Conservation (phyloP, 2,797 vertebrate genomes). For the Clarias pachynema region DNA sequence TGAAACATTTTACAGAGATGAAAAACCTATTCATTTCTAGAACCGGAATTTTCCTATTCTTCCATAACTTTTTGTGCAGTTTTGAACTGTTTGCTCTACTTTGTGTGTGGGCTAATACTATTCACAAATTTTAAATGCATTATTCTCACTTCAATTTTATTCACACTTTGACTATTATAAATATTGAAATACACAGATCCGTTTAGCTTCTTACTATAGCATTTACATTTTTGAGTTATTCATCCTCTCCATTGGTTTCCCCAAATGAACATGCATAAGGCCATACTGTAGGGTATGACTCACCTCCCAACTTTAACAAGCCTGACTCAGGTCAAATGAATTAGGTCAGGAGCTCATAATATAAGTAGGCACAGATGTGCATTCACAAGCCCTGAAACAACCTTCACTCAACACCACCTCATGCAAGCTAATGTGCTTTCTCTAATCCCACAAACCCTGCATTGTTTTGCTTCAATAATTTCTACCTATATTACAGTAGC, state of each 20-base stretch:
- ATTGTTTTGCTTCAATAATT: conserved; percentile 21
- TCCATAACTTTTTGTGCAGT: not conserved
- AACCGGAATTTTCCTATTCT: not conserved
- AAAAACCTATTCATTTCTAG: conserved; percentile 11
- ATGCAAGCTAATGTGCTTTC: conserved; percentile 30
- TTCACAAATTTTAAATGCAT: not conserved
- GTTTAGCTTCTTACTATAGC: not conserved
- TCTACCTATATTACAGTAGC: conserved; percentile 16
- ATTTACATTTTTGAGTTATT: not conserved
- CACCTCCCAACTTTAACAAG: conserved; percentile 7
- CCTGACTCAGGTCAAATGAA: conserved; percentile 39
- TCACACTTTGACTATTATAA: not conserved
- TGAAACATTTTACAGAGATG: conserved; percentile 6
- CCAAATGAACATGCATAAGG: conserved; percentile 19
- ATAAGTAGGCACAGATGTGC: conserved; percentile 41
- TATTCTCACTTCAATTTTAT: not conserved
- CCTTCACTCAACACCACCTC: conserved; percentile 39
- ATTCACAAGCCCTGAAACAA: conserved; percentile 29
- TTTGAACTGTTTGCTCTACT: not conserved
- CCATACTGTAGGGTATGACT: conserved; percentile 18
- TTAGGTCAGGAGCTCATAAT: conserved; percentile 38
- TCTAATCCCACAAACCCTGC: conserved; percentile 13
- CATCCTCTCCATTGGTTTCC: conserved; percentile 2
- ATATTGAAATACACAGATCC: not conserved
- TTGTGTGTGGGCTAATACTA: not conserved